Base-by-base conservation (phyloP, 2,888 invertebrate genomes). In the Lasioglossum zephyrum region DNA sequence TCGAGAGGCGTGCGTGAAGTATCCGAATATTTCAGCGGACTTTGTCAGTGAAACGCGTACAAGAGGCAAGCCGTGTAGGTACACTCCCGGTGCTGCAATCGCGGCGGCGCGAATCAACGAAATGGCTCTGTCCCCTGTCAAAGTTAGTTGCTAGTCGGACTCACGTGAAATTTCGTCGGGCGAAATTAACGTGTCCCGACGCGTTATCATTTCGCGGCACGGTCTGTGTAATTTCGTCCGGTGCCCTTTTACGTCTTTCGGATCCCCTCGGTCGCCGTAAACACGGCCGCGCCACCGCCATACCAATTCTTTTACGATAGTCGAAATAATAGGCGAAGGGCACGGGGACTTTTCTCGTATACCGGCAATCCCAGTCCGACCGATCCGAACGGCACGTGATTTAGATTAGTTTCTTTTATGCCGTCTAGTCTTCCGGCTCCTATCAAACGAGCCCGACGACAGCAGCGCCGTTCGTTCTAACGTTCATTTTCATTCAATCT, bases 121-220 rank as follows among this genome's bases (percentile, higher is more conserved):
- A 78, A 84, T 84, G 79, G 79, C 79, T 57, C 57, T 74, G 82
- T 86, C 74, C 85, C 75, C 60, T 77, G 85, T 88, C 88, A 83
- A 88, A 85, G 77, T 87, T 87, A 39, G 75, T 72, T 80, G 1
- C 70, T 70, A 79, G 81, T 75, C 47, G 53, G 77, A 72, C 66
- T 84, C 74, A 66, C 66, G 60, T 84, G 84, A 80, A 89, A 89
- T 88, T 89, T 88, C 88, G 72, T 76, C 69, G 73, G 63, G 70
- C 76, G 79, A 88, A 87, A 88, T 90, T 85, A 90, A 88, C 88
- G 84, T 81, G 82, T 80, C 79, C 73, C 81, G 49, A 36, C 69
- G 74, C 60, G 77, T 77, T 84, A 87, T 86, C 86, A 82, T 89
- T 89, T 86, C 87, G 80, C 75, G 74, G 79, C 44, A 41, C 18